Conservation (phyloP, 2,113 vertebrate species). For the Ailuropoda melanoleuca region DNA sequence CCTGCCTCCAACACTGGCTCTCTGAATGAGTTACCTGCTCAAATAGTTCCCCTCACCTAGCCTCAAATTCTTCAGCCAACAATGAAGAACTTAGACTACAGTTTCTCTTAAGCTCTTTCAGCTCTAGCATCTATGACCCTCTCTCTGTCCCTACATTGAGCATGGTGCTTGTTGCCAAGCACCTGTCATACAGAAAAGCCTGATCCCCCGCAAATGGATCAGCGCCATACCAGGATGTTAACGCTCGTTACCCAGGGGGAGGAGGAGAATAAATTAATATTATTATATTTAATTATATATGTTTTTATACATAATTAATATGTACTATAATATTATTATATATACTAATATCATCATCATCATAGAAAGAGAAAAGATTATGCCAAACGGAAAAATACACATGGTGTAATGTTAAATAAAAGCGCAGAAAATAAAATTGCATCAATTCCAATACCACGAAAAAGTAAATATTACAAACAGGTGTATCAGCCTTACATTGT, state of each 20-base stretch:
- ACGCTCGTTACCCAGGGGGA: no score
- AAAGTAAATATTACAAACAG: neutral
- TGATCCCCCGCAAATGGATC: neutral
- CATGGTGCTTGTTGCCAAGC: neutral
- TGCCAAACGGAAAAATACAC: neutral
- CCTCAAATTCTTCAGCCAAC: neutral
- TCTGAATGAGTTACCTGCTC: neutral
- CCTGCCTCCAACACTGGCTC: neutral
- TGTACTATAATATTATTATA: neutral
- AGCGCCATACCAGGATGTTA: neutral
- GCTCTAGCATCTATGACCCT: neutral
- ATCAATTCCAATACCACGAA: neutral
- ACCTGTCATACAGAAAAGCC: neutral
- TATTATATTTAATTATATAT: neutral
- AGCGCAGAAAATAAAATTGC: neutral
- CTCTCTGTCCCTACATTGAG: neutral
- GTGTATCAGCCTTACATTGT: neutral
- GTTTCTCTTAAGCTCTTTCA: neutral
- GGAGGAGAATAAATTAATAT: neutral
- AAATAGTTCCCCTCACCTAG: neutral
- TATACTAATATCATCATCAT: neutral
- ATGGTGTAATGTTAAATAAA: neutral
- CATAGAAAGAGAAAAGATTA: neutral
- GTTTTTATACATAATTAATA: neutral
- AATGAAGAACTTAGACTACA: neutral